Conservation (phyloP, 1,140 invertebrate species). For the Yoshiicerus persimilis region DNA sequence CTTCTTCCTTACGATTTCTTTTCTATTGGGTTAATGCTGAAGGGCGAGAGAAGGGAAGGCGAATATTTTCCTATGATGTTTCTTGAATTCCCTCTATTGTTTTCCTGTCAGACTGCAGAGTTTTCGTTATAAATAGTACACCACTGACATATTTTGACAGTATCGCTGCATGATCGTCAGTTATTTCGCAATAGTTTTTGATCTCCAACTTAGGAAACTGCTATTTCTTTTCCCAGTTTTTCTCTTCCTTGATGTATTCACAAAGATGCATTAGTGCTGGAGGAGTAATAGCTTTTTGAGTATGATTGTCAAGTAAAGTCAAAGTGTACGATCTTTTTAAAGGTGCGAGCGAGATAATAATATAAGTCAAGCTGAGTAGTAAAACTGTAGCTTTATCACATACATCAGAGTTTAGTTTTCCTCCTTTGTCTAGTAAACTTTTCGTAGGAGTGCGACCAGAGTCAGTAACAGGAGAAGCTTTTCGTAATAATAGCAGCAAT, state of each 20-base stretch:
- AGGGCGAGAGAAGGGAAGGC: not conserved
- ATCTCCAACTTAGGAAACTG: not conserved
- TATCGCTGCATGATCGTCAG: not conserved
- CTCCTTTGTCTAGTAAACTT: not conserved
- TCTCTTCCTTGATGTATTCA: not conserved
- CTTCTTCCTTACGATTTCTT: slow-evolving; percentile 3
- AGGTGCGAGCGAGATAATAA: not conserved
- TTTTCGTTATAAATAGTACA: not conserved
- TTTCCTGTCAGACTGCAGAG: not conserved
- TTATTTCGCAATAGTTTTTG: not conserved
- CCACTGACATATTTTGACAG: not conserved
- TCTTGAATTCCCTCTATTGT: not conserved
- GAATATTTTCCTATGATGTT: not conserved
- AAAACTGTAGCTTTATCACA: not conserved
- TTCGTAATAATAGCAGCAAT: not conserved
- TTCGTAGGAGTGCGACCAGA: no score
- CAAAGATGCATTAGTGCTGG: not conserved
- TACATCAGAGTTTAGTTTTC: slow-evolving; percentile 6
- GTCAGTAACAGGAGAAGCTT: not conserved
- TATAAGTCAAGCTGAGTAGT: not conserved
- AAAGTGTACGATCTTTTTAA: not conserved
- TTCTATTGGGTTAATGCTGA: not conserved
- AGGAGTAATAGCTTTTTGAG: not conserved
- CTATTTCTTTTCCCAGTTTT: not conserved
- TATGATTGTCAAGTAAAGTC: not conserved